Conservation (phyloP, 2,113 vertebrate genomes). For the Hipposideros armiger region DNA sequence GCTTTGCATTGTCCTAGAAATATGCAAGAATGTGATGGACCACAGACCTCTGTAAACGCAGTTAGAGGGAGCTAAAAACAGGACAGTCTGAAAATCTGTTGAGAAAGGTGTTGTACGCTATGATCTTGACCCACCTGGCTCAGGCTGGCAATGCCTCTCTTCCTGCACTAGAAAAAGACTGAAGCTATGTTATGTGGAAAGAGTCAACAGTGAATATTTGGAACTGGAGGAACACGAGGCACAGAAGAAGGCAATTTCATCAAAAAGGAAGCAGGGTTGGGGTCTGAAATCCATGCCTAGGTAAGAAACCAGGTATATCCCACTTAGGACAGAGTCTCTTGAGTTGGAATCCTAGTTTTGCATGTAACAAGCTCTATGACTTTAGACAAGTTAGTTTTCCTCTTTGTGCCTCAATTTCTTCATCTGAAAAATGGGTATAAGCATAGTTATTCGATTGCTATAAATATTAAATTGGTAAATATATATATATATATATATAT, state of each 20-base stretch:
- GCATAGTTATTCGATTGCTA: background rate
- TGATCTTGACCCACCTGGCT: background rate
- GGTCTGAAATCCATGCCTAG: fast-evolving
- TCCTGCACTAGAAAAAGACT: background rate
- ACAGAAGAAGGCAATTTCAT: background rate
- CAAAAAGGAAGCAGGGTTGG: background rate
- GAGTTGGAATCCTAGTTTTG: background rate
- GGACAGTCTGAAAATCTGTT: background rate
- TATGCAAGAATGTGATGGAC: background rate
- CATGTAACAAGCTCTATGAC: background rate
- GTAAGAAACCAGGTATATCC: background rate
- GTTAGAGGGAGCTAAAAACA: background rate
- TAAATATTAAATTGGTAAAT: background rate
- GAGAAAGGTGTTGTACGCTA: background rate
- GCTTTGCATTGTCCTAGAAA: conserved; percentile 60
- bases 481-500: background rate
- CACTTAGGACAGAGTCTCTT: background rate
- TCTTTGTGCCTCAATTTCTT: background rate
- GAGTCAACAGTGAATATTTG: background rate
- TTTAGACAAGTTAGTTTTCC: background rate
- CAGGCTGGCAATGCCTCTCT: background rate
- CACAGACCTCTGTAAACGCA: background rate
- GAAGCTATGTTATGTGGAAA: background rate
- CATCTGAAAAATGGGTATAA: background rate
- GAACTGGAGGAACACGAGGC: background rate